These are phyloP conservation scores for Hemistola chrysoprasaria DNA, from an alignment of 2,888 invertebrate species.

Conservation along the genomic window DNA sequence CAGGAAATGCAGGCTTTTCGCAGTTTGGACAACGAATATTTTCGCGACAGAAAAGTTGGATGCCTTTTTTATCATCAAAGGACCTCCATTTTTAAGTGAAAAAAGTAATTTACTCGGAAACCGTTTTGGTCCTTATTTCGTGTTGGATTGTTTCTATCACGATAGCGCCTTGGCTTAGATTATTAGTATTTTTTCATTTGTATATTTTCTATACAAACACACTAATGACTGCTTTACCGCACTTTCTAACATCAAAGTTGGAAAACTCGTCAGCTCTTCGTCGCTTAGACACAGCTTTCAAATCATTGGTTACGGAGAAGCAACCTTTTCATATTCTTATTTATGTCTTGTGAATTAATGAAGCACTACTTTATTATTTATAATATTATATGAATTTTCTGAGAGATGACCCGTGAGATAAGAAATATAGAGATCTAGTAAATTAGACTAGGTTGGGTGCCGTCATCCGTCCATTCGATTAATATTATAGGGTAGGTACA, in stretches of 20 bases:
- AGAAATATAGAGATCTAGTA: too few species aligned
- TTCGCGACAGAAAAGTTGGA: neutral
- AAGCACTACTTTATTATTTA: too few species aligned
- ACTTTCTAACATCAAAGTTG: slow-evolving; percentile 48
- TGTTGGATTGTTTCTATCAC: too few species aligned
- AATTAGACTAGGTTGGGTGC: too few species aligned
- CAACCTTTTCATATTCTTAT: slow-evolving; percentile 19
- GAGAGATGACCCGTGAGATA: neutral
- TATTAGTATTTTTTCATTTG: too few species aligned
- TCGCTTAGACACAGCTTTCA: slow-evolving; percentile 45
- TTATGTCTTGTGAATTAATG: neutral
- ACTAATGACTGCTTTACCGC: slow-evolving; percentile 23
- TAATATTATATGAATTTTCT: too few species aligned
- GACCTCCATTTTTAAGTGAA: neutral
- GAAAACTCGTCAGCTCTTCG: slow-evolving; percentile 31
- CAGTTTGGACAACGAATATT: slow-evolving; percentile 3
- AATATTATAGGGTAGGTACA: too few species aligned
- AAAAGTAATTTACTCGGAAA: neutral
- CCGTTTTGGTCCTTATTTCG: neutral
- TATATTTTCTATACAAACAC: slow-evolving; percentile 19
- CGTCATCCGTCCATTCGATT: too few species aligned
- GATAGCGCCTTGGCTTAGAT: too few species aligned
- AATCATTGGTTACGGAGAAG: slow-evolving; percentile 32
- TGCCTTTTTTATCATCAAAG: neutral
- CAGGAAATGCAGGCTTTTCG: neutral